Evolutionary conservation across 1,140 invertebrate species (phyloP).

Genomic region (Drosophila elegans): DNA sequence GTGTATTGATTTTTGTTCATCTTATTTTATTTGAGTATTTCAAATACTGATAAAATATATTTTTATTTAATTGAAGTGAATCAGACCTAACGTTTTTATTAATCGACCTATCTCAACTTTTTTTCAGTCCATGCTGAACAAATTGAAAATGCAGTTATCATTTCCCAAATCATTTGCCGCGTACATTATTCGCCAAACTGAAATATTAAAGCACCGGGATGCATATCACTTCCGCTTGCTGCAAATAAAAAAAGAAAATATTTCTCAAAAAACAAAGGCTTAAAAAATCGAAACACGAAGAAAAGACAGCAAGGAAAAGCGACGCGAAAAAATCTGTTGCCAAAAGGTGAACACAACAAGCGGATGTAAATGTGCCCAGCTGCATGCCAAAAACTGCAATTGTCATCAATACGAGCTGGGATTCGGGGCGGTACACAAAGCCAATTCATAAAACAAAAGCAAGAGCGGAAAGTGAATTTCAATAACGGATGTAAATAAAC

Average conservation of each 20-base stretch:
- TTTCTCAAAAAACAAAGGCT: conserved; percentile 14
- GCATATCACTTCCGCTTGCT: conserved; percentile 59
- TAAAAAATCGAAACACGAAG: neutral
- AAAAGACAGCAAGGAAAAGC: conserved; percentile 16
- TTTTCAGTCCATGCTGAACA: neutral
- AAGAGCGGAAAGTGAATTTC: conserved; percentile 71
- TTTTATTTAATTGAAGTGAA: neutral
- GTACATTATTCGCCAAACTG: conserved; percentile 38
- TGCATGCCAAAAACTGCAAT: conserved; percentile 77
- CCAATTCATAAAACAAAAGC: conserved; percentile 75
- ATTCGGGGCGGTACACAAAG: conserved; percentile 45
- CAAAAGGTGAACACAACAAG: conserved; percentile 53
- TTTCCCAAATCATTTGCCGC: conserved; percentile 21
- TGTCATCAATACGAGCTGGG: conserved; percentile 64
- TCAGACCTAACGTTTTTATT: neutral
- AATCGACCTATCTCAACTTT: conserved; percentile 5
- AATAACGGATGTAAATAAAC: conserved; percentile 82
- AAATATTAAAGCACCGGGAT: conserved; percentile 48
- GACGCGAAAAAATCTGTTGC: conserved; percentile 58
- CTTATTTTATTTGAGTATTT: too few relatives aligned
- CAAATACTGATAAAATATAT: too few relatives aligned
- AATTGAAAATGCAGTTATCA: conserved; percentile 13
- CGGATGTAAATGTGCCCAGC: conserved; percentile 76
- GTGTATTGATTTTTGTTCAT: too few relatives aligned
- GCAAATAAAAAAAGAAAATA: conserved; percentile 31